Evolutionary conservation across 2,888 invertebrate genomes (phyloP).

Genomic region (Limnephilus marmoratus): DNA sequence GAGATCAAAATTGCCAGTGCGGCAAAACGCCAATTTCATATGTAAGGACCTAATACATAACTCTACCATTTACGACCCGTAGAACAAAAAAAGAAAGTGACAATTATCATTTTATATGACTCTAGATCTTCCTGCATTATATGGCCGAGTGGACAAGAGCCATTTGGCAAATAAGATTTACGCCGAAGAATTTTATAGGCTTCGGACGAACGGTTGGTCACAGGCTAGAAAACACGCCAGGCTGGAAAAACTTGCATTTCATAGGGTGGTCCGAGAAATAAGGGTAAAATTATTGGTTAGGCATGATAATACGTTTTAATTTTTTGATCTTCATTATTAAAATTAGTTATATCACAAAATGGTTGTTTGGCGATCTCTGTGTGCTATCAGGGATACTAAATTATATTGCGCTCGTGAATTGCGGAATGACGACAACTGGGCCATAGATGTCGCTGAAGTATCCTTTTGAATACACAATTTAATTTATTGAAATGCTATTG

Average conservation of each 20-base stretch:
- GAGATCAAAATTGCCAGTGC: too few species aligned
- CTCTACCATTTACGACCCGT: not conserved
- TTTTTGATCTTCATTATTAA: too few species aligned
- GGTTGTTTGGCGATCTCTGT: too few species aligned
- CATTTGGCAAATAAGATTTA: not conserved
- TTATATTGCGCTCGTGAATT: not conserved
- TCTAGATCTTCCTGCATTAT: not conserved
- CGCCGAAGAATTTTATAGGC: not conserved
- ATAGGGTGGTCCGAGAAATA: not conserved
- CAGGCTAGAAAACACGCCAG: not conserved
- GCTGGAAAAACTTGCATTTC: not conserved
- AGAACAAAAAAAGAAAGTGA: not conserved
- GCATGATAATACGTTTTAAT: too few species aligned
- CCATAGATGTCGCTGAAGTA: too few species aligned
- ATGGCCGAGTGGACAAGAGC: not conserved
- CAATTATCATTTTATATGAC: not conserved
- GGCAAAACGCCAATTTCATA: too few species aligned
- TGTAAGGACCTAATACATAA: too few species aligned
- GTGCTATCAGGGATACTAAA: too few species aligned
- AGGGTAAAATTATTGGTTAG: not conserved
- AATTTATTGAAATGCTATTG: too few species aligned
- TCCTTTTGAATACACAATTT: too few species aligned
- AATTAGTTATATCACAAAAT: too few species aligned
- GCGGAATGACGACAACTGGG: too few species aligned
- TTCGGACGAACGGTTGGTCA: not conserved